phyloP scores from a whole-genome alignment of 2,888 invertebrate genomes.

The Timema podura region DNA sequence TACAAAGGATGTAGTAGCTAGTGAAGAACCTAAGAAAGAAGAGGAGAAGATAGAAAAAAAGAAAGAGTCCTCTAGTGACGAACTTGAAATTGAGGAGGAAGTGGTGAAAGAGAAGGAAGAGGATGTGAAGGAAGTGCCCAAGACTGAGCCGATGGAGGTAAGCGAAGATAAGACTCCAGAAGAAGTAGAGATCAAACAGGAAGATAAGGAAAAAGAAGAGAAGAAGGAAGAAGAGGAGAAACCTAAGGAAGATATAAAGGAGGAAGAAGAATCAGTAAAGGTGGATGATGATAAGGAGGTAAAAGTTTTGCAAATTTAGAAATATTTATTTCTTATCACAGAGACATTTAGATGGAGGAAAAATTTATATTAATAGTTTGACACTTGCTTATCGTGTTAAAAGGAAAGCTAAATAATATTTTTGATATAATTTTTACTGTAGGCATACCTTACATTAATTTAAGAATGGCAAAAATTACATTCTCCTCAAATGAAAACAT shows the following conservation, averaged over 20 bases:
- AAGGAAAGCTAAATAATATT: too few species aligned
- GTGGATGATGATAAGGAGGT: too few species aligned
- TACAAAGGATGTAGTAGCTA: slow-evolving; percentile 27
- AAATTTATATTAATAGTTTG: too few species aligned
- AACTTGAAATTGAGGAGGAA: slow-evolving; percentile 30
- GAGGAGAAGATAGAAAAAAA: slow-evolving; percentile 32
- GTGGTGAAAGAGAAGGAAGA: slow-evolving; percentile 35
- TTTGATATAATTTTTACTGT: too few species aligned
- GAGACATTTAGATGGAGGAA: too few species aligned
- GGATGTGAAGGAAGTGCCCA: slow-evolving; percentile 38
- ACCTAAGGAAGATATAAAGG: slow-evolving; percentile 27
- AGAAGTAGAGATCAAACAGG: neutral
- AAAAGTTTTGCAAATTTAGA: too few species aligned
- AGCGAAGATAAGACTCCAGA: neutral
- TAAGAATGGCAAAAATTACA: too few species aligned
- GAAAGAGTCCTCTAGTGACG: slow-evolving; percentile 28
- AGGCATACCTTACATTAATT: too few species aligned
- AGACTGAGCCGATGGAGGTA: slow-evolving; percentile 17
- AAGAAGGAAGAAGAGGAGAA: slow-evolving; percentile 37
- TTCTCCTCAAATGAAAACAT: too few species aligned
- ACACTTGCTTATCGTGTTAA: too few species aligned
- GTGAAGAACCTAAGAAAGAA: slow-evolving; percentile 31
- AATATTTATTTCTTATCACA: too few species aligned
- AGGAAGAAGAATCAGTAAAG: slow-evolving; percentile 40
- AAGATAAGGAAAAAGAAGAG: slow-evolving; percentile 34